These are phyloP conservation scores for Scytalopus superciliaris DNA, from an alignment of 2,113 vertebrate species.

Conservation along the genomic window DNA sequence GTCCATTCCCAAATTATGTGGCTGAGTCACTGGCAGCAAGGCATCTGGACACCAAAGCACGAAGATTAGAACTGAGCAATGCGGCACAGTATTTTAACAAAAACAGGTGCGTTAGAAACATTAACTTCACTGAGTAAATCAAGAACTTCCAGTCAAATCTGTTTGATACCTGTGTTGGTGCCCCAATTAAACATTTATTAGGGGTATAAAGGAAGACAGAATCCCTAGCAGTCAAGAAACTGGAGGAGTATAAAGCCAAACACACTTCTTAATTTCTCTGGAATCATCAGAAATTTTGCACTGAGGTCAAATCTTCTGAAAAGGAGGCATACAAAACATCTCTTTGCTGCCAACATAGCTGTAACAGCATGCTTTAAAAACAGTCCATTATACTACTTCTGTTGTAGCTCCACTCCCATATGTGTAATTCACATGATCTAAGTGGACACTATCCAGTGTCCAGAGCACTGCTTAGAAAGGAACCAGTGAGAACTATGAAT, in stretches of 20 bases:
- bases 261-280: background rate
- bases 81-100: background rate
- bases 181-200: background rate
- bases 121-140: background rate
- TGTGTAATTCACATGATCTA: fast-evolving
- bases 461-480: background rate
- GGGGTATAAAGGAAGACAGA: background rate
- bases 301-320: background rate
- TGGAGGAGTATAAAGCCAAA: background rate
- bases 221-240: background rate
- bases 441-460: background rate
- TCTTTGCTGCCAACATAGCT: background rate
- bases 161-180: background rate
- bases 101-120: background rate
- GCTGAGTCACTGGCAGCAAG: background rate
- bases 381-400: background rate
- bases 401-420: background rate
- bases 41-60: background rate
- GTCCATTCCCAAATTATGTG: background rate
- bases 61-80: background rate
- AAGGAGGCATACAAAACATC: background rate
- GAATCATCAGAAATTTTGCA: background rate
- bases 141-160: background rate
- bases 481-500: background rate
- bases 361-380: background rate